Evolutionary conservation across 1,140 invertebrate species (phyloP).

Genomic region (Agrilus planipennis): DNA sequence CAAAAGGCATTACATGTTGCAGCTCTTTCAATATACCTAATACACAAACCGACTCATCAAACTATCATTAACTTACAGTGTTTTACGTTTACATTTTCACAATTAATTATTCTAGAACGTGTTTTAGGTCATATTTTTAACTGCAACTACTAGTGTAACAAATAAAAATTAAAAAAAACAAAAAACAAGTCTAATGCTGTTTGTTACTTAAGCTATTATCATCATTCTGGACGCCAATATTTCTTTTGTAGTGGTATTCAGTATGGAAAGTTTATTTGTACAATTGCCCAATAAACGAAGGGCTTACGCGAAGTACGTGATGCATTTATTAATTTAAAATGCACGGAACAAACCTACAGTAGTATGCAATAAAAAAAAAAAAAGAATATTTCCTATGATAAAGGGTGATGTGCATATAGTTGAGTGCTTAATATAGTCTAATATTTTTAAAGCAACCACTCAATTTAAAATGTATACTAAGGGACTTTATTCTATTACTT

Average conservation of each 20-base stretch:
- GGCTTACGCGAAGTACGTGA: no score
- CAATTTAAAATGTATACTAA: no score
- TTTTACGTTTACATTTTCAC: background rate
- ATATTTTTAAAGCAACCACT: no score
- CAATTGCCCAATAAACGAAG: background rate
- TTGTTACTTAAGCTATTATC: background rate
- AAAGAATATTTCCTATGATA: no score
- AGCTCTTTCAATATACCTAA: background rate
- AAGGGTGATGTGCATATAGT: no score
- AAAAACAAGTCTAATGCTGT: background rate
- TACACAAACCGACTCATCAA: background rate
- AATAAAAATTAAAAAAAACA: background rate
- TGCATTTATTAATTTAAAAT: no score
- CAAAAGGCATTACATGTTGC: conserved; percentile 3
- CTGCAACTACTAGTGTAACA: background rate
- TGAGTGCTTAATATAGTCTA: no score
- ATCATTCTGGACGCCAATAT: background rate
- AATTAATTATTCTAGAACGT: background rate
- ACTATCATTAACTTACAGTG: background rate
- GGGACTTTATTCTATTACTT: no score
- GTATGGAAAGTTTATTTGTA: background rate
- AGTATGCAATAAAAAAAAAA: no score
- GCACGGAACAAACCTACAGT: no score
- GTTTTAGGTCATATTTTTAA: background rate
- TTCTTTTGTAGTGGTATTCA: background rate